These are phyloP conservation scores for Cardiocondyla obscurior DNA, from an alignment of 1,140 invertebrate genomes.

Conservation along the genomic window DNA sequence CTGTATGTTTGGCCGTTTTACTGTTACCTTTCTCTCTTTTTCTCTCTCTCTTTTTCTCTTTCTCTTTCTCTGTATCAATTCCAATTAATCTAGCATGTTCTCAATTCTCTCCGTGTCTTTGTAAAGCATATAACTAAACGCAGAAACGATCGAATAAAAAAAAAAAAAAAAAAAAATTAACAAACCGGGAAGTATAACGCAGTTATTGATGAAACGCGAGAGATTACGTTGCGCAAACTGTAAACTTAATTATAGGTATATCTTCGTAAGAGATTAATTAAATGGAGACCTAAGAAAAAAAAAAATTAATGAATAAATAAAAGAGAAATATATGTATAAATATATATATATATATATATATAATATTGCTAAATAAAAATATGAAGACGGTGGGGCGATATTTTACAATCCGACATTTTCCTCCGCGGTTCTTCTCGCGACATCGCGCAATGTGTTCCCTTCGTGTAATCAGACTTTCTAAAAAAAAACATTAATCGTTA, in stretches of 20 bases:
- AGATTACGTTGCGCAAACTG: conserved; percentile 24
- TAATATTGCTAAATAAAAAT: conserved; percentile 44
- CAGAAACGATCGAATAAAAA: not conserved
- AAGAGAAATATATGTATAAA: conserved; percentile 52
- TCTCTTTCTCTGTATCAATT: conserved; percentile 75
- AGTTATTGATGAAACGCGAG: conserved; percentile 43
- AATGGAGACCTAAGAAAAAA: conserved; percentile 52
- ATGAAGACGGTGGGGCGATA: conserved; percentile 20
- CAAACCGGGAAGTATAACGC: conserved; percentile 17
- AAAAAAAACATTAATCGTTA: conserved; percentile 23
- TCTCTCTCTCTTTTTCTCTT: conserved; percentile 30
- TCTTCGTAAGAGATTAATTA: conserved; percentile 68
- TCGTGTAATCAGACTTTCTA: conserved; percentile 35
- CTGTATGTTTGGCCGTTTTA: conserved; percentile 80
- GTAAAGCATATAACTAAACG: conserved; percentile 75
- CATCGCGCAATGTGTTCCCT: not conserved
- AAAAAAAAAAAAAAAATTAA: conserved; percentile 53
- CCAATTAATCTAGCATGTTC: conserved; percentile 76
- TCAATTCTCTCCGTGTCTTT: conserved; percentile 81
- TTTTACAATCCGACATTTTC: not conserved
- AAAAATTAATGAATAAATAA: too few relatives aligned
- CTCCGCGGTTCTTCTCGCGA: not conserved
- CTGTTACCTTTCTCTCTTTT: conserved; percentile 56
- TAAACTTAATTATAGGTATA: conserved; percentile 67
- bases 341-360: conserved; percentile 23